Base-by-base conservation (phyloP, 92 coral and sea anemone species). In the Epizoanthus stellaris region DNA sequence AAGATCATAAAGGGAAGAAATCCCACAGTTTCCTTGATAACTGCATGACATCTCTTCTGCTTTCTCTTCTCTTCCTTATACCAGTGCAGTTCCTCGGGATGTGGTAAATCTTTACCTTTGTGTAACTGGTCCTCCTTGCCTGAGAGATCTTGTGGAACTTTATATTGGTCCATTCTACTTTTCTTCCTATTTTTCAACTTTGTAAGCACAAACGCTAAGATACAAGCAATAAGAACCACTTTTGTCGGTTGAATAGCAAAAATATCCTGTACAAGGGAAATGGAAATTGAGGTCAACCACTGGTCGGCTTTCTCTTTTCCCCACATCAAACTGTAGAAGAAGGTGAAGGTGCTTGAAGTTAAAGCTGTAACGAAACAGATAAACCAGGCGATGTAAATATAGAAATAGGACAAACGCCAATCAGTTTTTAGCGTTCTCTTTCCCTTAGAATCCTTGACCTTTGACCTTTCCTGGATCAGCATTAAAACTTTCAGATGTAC, bases 301-400 rank as follows among this genome's bases (percentile, higher is more conserved):
- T 89, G 90, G 64, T 89, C 84, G 9, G 89, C 87, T 45, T 76
- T 57, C 4, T 88, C 90, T 60, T 88, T 81, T 0, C 93, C 94
- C 93, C 93, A 90, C 87, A 75, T 82, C 7, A 90, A 11, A 34
- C 93, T 90, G 62, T 87, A 91, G 64, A 92, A 91, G 61, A 92
- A 90, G 1, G 95, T 92, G 63, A 92, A 90, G 0, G 87, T 25
- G 4, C 91, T 88, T 1, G 93, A 88, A 1, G 89, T 49, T 10
- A 85, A 25, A 12, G 88, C 75, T 5, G 88, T 73, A 4, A 54
- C 68, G n/a, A 82, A 80, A 67, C 93, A 87, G 62, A 90, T 73
- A 25, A 85, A 62, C 91, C 91, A 92, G 3, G 91, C 93, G 49
- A 92, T 21, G 82, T 90, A 92, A 6, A 84, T 84, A 60, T 87